A percentile compares a stretch with the other conserved stretches of the same genome.
Conservation (phyloP, 2,113 vertebrate species). For the Cepphus grylle region DNA sequence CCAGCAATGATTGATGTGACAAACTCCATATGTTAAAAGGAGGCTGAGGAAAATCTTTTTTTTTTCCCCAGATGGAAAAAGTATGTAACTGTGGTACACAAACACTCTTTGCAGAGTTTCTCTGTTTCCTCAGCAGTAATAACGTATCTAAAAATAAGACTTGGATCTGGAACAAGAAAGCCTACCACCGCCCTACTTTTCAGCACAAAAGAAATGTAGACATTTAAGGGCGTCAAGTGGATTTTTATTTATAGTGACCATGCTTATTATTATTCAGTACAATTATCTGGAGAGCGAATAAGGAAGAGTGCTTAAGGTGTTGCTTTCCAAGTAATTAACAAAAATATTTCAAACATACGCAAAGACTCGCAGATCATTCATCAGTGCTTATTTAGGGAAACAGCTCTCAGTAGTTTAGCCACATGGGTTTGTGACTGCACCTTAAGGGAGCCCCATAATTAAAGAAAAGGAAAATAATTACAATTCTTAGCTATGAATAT, state of each 20-base stretch:
- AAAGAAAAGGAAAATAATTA: conserved; percentile 21
- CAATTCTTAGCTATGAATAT: not conserved
- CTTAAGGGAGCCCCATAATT: not conserved
- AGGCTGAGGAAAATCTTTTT: conserved; percentile 37
- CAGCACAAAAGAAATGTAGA: not conserved
- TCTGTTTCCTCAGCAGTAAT: conserved; percentile 49
- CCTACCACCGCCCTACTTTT: conserved; percentile 9
- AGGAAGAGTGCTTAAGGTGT: conserved; percentile 17
- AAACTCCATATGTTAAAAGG: conserved; percentile 57
- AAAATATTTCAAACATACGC: not conserved
- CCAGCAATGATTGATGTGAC: conserved; percentile 58
- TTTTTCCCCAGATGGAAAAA: conserved; percentile 58
- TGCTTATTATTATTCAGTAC: not conserved
- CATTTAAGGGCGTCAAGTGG: not conserved
- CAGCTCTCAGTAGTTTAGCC: not conserved
- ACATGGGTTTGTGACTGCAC: not conserved
- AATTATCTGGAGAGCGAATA: conserved; percentile 18
- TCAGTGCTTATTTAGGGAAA: conserved; percentile 8
- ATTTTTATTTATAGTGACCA: conserved; percentile 49
- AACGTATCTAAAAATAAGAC: conserved; percentile 41
- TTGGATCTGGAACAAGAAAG: conserved; percentile 27
- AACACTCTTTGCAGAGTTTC: conserved; percentile 46
- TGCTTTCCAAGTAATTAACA: conserved; percentile 49
- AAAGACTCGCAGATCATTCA: not conserved
- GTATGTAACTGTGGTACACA: conserved; percentile 43